Base-by-base conservation (phyloP, 1,140 invertebrate genomes). In the Pseudomyrmex gracilis region DNA sequence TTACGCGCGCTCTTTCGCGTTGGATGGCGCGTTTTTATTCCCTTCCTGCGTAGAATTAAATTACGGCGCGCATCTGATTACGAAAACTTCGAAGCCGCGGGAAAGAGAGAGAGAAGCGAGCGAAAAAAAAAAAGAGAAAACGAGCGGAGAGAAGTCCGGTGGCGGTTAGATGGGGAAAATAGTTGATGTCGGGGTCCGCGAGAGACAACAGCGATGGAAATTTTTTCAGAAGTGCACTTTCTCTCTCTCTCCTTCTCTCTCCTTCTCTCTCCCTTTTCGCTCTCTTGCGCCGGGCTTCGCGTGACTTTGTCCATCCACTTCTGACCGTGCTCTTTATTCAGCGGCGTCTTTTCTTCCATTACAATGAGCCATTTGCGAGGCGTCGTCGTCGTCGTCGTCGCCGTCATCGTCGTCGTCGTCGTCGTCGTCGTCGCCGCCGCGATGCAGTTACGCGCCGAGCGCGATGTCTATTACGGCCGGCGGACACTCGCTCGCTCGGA, bases 61-160 rank as follows among this genome's bases (percentile, higher is more conserved):
- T 80, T 80, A 80, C 55, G 43, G 76, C 66, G 66, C 76, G 76
- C 76, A 80, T 80, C 76, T 80, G 76, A 80, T 80, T 80, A 80
- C 76, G 76, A 71, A 80, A 80, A 80, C 76, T 70, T 70, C 53
- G 76, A 70, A 34, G 53, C 53, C 9, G 15, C 57, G 49, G 7
- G 22, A 24, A 2, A n/a, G 20, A 13, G 49, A 20, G 17, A n/a
- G 20, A 47, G 13, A 15, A 22, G 20, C 15, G 12, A 17, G 17
- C 13, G 15, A 13, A 20, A 45, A 24, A 57, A 57, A 20, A 63
- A 43, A 13, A 45, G 53, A 43, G 8, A 73, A 60, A 15, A 58
- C 60, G 20, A 17, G 1, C 17, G 20, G 3, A 20, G 58, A 20
- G 43, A 53, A 22, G 61, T 51, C 24, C 57, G 22, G 55, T 22